These are phyloP conservation scores for Panopea generosa DNA, from an alignment of 2,888 invertebrate species.

Conservation along the genomic window DNA sequence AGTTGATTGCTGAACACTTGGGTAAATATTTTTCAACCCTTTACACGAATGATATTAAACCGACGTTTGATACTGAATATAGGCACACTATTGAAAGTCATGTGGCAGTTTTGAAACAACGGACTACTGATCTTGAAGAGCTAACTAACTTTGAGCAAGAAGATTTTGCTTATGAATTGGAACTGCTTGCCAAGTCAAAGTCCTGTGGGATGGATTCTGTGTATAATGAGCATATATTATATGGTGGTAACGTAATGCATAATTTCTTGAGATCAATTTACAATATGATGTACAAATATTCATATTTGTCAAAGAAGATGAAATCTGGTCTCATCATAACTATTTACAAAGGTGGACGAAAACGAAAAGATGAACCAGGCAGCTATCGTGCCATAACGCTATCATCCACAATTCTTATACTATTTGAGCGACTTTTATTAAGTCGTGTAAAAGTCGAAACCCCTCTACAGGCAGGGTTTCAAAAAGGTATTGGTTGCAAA, in stretches of 20 bases:
- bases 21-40: no score
- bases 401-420: no score
- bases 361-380: slow-evolving; percentile 28
- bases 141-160: neutral
- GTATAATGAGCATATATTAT: slow-evolving; percentile 4
- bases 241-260: no score
- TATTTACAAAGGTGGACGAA: slow-evolving; percentile 21
- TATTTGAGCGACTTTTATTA: no score
- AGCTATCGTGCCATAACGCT: slow-evolving; percentile 33
- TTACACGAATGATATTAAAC: no score
- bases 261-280: neutral
- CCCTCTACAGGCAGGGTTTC: no score
- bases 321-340: slow-evolving; percentile 21
- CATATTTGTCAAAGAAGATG: slow-evolving; percentile 8
- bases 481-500: no score
- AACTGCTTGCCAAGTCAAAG: neutral
- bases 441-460: neutral
- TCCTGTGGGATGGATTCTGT: slow-evolving; percentile 2
- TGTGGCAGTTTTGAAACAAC: no score
- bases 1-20: no score
- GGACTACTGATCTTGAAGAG: no score
- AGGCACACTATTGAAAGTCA: no score
- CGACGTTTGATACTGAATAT: no score
- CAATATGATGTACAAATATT: slow-evolving; percentile 4
- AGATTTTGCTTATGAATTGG: neutral